Percentiles rank a stretch among this genome's conserved stretches.
Evolutionary conservation across 2,888 invertebrate genomes (phyloP).

Genomic region (Smittia aterrima): DNA sequence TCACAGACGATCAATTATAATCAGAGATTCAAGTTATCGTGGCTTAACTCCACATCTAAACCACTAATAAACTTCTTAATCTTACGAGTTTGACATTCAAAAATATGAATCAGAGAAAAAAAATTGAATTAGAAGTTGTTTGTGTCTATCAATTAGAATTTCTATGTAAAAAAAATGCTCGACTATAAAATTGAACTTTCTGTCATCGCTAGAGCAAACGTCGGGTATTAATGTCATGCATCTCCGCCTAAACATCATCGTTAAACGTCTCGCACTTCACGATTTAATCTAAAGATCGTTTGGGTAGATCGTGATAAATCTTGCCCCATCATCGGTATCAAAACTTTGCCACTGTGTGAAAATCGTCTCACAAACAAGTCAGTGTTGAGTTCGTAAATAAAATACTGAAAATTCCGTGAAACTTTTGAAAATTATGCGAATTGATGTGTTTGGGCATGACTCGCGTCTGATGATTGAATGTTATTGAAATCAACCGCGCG

Average conservation of each 20-base stretch:
- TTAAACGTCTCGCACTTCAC: too few relatives aligned
- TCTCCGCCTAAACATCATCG: too few relatives aligned
- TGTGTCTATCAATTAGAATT: not conserved
- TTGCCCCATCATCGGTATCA: too few relatives aligned
- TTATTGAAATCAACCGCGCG: constrained; percentile 22
- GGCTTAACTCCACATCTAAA: not conserved
- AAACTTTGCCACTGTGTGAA: too few relatives aligned
- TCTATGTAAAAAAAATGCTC: not conserved
- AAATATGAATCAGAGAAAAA: not conserved
- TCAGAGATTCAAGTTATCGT: not conserved
- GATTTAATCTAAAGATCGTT: too few relatives aligned
- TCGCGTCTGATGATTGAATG: constrained; percentile 33
- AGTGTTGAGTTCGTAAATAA: not conserved
- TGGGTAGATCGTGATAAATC: too few relatives aligned
- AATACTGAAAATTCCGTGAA: constrained; percentile 9
- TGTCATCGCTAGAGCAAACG: too few relatives aligned
- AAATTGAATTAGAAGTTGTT: not conserved
- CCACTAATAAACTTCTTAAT: not conserved
- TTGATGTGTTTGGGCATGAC: constrained; percentile 19
- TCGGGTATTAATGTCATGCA: too few relatives aligned
- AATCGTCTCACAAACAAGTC: too few relatives aligned
- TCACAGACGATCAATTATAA: not conserved
- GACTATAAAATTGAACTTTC: not conserved
- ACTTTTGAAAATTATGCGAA: not conserved
- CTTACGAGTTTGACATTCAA: constrained; percentile 4